Evolutionary conservation across 2,113 vertebrate genomes (phyloP), one percentile per base, ranked within the genome.

Genomic region (Anolis sagrei): DNA sequence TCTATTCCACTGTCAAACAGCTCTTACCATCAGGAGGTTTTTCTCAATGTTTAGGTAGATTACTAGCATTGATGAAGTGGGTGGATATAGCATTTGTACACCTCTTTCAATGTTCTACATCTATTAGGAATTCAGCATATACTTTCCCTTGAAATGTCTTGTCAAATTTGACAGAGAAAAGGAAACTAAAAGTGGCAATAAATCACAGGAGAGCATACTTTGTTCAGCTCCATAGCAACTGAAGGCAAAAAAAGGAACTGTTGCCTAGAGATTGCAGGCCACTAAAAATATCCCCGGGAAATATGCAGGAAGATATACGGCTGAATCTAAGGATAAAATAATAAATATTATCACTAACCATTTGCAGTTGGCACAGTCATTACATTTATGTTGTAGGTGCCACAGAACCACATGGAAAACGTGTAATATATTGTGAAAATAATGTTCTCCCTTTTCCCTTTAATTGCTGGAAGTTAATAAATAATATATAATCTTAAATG

Each of bases 161-260:
- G 25, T 87, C 32, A 51, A 64, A 73, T 86, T 74, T n/a, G 54
- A 79, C 78, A 80, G 21, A 64, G 25, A 39, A 78, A 74, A 79
- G 23, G 72, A 8, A 2, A 0, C 25, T 0, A 68, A 54, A 25
- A 39, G 27, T 62, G 51, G 86, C 39, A 61, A 61, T 72, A 36
- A 61, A 77, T 78, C 29, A 76, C 36, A 82, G 32, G 34, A 62
- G 23, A 74, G 27, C 54, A 74, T 74, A 58, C 69, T 58, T 44
- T 83, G 51, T 36, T 39, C 32, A 80, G 78, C 76, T 61, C 34
- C 77, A 18, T 79, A 80, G 72, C 76, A 84, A 58, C 81, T 51
- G 34, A 58, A 75, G 77, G 27, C 19, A 69, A 68, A 87, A 70
- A 87, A 75, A 54, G 27, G 23, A 58, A 32, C 51, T 58, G 76